Conservation (phyloP, 2,113 vertebrate genomes). For the Tachuris rubrigastra region DNA sequence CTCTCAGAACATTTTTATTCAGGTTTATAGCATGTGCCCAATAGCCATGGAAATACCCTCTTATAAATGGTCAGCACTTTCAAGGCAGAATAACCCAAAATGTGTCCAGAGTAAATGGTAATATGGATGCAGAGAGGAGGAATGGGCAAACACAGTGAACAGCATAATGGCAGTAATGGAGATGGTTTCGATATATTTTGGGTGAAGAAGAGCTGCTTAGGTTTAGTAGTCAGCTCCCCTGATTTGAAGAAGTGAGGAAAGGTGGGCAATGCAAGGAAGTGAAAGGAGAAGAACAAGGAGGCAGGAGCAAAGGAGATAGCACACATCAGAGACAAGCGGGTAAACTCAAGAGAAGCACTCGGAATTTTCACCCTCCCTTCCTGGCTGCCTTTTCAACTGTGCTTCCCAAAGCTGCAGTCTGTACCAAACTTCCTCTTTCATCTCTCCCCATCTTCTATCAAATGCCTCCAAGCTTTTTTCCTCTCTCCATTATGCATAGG, state of each 20-base stretch:
- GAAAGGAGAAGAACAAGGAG: neutral
- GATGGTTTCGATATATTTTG: neutral
- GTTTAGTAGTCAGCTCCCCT: neutral
- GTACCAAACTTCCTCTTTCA: neutral
- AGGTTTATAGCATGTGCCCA: neutral
- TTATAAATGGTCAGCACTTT: neutral
- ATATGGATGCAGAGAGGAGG: neutral
- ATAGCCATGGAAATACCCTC: neutral
- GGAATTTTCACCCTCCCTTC: neutral
- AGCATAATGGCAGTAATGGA: neutral
- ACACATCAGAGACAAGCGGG: neutral
- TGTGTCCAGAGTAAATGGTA: neutral
- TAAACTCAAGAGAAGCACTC: neutral
- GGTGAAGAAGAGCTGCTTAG: neutral
- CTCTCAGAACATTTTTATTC: neutral
- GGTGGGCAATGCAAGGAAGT: fast-evolving
- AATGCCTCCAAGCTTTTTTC: neutral
- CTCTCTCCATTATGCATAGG: neutral
- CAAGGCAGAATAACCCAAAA: neutral
- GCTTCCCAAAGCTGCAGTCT: neutral
- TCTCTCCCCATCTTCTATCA: neutral
- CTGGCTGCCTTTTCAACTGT: neutral
- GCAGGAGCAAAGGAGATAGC: neutral
- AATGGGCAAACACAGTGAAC: neutral
- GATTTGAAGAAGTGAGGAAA: neutral